These are phyloP conservation scores for Vombatus ursinus DNA, from an alignment of 2,113 vertebrate species.

Conservation along the genomic window DNA sequence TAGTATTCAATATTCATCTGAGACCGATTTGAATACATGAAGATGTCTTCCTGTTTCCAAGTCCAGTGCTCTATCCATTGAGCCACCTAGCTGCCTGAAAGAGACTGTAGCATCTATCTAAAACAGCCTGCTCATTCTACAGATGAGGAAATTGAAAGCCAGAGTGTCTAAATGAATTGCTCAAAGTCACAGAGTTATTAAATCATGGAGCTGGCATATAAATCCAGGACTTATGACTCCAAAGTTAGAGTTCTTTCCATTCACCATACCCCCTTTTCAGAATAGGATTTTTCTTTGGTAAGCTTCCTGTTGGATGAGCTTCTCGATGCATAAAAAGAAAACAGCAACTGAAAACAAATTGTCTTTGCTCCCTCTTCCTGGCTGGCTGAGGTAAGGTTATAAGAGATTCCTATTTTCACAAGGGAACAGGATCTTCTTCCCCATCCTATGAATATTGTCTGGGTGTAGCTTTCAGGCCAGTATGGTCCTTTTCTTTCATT, in stretches of 20 bases:
- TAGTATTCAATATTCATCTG: too few species aligned
- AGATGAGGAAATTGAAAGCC: background rate
- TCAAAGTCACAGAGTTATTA: background rate
- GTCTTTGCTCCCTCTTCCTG: conserved; percentile 28
- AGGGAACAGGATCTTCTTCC: background rate
- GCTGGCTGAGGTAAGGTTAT: conserved; percentile 18
- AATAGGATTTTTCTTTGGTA: background rate
- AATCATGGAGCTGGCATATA: background rate
- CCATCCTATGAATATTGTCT: background rate
- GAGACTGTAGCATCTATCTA: background rate
- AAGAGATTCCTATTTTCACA: conserved; percentile 11
- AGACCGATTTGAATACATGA: background rate
- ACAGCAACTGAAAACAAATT: background rate
- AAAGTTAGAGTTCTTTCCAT: too few species aligned
- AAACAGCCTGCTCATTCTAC: background rate
- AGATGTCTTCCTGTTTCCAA: background rate
- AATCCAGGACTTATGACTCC: background rate
- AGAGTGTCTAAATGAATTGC: background rate
- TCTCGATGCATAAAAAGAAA: background rate
- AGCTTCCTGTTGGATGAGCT: background rate
- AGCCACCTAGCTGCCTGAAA: background rate
- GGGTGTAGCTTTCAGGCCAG: background rate
- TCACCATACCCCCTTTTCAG: too few species aligned
- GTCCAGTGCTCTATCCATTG: background rate
- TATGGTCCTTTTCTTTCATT: background rate